phyloP scores from a whole-genome alignment of 1,140 invertebrate genomes.

The Drosophila leontia region DNA sequence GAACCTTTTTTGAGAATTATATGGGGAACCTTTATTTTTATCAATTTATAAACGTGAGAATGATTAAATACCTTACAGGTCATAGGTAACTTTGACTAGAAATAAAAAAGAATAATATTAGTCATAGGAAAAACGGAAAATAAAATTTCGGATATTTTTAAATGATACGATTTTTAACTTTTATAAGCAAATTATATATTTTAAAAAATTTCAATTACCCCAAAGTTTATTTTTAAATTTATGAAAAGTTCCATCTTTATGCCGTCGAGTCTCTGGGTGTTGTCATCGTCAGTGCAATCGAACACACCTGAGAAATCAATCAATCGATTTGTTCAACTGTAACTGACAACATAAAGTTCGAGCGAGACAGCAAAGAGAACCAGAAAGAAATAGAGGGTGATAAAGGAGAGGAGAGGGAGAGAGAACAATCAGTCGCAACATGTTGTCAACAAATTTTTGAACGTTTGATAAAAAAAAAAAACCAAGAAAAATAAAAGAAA shows the following conservation, averaged over 20 bases:
- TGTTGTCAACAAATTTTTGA: constrained; percentile 79
- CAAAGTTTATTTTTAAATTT: neutral
- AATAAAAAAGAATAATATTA: neutral
- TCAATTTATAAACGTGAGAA: neutral
- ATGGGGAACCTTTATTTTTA: neutral
- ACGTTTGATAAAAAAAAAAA: constrained; percentile 57
- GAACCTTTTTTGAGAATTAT: neutral
- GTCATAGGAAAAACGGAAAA: no score
- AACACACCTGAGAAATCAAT: constrained; percentile 82
- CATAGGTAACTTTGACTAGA: neutral
- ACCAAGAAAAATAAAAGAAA: constrained; percentile 16
- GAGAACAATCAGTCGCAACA: constrained; percentile 70
- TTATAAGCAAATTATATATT: no score
- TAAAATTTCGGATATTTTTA: neutral
- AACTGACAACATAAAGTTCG: constrained; percentile 47
- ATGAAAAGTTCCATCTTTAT: constrained; percentile 14
- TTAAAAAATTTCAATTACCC: no score
- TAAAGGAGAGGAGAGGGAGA: neutral
- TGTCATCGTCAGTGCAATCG: constrained; percentile 55
- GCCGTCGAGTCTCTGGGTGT: constrained; percentile 11
- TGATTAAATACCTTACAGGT: neutral
- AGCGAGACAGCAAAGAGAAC: constrained; percentile 6
- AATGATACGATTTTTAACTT: no score
- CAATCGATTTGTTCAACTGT: constrained; percentile 80
- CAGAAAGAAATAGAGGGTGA: neutral